A percentile compares a stretch with the other conserved stretches of the same genome.
Evolutionary conservation across 1,140 invertebrate genomes (phyloP).

Genomic region (Lordiphosa mommai): DNA sequence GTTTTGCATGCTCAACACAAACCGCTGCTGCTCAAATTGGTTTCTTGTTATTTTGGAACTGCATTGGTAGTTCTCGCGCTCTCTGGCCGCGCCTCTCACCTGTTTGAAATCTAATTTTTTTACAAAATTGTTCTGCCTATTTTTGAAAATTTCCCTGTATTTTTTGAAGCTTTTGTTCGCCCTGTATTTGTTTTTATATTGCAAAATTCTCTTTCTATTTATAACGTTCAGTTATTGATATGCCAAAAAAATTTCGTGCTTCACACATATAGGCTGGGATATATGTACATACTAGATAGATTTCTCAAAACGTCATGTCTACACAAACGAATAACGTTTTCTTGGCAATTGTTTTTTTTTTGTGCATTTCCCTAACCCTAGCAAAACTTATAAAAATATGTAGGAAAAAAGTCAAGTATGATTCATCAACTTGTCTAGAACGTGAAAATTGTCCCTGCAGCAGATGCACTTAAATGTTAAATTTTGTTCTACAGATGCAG

Average conservation of each 20-base stretch:
- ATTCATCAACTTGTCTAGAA: conserved; percentile 17
- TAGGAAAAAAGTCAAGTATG: conserved; percentile 10
- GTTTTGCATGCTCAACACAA: too few species aligned
- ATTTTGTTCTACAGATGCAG: too few species aligned
- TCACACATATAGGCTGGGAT: conserved; percentile 20
- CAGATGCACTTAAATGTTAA: too few species aligned
- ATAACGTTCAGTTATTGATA: conserved; percentile 75
- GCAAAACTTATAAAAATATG: too few species aligned
- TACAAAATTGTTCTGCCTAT: conserved; percentile 23
- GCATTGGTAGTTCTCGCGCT: conserved; percentile 22
- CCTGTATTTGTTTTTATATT: conserved; percentile 43
- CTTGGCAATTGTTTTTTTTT: conserved; percentile 15
- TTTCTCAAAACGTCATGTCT: conserved; percentile 54
- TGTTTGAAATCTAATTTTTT: conserved; percentile 28
- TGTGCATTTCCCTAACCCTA: neutral
- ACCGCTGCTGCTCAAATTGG: neutral
- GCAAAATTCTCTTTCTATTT: conserved; percentile 54
- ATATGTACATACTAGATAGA: conserved; percentile 18
- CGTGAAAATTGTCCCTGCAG: too few species aligned
- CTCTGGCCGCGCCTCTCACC: conserved; percentile 32
- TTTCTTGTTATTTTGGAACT: conserved; percentile 61
- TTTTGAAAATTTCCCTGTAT: conserved; percentile 64
- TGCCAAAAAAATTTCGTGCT: conserved; percentile 65
- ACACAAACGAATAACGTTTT: conserved; percentile 26
- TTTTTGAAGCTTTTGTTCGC: conserved; percentile 41